Evolutionary conservation across 2,888 invertebrate species (phyloP), one percentile per base, ranked within the genome.

Genomic region (Candidula unifasciata): DNA sequence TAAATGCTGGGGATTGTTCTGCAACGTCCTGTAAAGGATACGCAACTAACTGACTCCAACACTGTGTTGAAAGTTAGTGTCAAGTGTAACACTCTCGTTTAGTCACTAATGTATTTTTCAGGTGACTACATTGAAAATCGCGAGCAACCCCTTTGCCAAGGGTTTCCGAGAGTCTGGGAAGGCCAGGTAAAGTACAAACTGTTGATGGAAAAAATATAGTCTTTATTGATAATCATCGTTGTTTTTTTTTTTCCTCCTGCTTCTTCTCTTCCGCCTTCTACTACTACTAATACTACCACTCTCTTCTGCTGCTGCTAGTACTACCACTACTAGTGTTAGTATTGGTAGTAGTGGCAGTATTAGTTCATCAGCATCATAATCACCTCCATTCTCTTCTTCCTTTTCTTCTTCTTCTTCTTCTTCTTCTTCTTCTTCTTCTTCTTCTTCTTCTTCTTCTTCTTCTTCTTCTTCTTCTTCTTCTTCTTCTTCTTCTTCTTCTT

Each of bases 61-160:
- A n/a, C n/a, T n/a, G n/a, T n/a, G n/a, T n/a, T n/a, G n/a, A n/a
- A n/a, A n/a, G n/a, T n/a, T n/a, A 44, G 44, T 44, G 44, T 44
- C 8, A 44, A 44, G 13, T 44, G 44, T 44, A 44, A 44, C 44
- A 0, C 13, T 6, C 6, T 44, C 13, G 13, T 10, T 10, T 44
- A 6, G 13, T 44, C 44, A 44, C 6, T 10, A 44, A 10, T 13
- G 13, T 86, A 18, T 79, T 37, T 78, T 89, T 10, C 88, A 91
- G 90, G 90, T 91, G 71, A 91, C 91, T 21, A 83, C 90, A 54
- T 85, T 91, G 78, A 91, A 91, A 87, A 91, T 91, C 69, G 91
- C 91, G 5, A 88, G 91, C 77, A 91, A 91, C 80, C 91, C 91
- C 1, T 91, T 91, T 86, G 91, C 91, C 10, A 91, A 91, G 79